Evolutionary conservation across 2,113 vertebrate genomes (phyloP).

Genomic region (Tragelaphus buxtoni): DNA sequence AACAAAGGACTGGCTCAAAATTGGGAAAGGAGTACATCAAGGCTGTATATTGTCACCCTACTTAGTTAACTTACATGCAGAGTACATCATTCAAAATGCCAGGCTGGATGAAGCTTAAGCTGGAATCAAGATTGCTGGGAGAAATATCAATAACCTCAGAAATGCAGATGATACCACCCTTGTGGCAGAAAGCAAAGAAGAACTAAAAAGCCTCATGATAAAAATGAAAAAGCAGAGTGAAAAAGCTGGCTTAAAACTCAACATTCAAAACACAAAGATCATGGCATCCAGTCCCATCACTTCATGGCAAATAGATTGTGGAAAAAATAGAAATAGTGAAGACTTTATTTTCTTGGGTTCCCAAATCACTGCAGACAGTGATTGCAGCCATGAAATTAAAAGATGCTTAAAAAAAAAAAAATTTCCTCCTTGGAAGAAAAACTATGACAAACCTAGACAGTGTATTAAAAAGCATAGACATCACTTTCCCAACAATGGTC

Average conservation of each 20-base stretch:
- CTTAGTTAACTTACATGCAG: neutral
- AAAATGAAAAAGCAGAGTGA: neutral
- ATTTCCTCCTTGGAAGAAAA: neutral
- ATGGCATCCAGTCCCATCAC: neutral
- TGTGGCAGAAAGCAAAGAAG: neutral
- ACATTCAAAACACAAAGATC: neutral
- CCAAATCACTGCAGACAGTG: neutral
- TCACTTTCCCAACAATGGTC: neutral
- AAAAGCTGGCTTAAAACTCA: neutral
- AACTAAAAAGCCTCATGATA: neutral
- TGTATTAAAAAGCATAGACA: neutral
- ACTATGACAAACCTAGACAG: neutral
- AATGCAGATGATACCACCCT: neutral
- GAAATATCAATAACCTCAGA: neutral
- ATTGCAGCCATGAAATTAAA: neutral
- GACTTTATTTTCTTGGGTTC: neutral
- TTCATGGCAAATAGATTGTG: neutral
- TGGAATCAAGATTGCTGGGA: neutral
- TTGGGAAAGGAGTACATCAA: neutral
- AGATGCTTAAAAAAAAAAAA: neutral
- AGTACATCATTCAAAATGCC: neutral
- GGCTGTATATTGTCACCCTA: neutral
- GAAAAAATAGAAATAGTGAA: neutral
- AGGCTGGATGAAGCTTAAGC: neutral
- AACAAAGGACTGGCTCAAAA: neutral